Conservation (phyloP, 2,113 vertebrate species). For the Callithrix jacchus region DNA sequence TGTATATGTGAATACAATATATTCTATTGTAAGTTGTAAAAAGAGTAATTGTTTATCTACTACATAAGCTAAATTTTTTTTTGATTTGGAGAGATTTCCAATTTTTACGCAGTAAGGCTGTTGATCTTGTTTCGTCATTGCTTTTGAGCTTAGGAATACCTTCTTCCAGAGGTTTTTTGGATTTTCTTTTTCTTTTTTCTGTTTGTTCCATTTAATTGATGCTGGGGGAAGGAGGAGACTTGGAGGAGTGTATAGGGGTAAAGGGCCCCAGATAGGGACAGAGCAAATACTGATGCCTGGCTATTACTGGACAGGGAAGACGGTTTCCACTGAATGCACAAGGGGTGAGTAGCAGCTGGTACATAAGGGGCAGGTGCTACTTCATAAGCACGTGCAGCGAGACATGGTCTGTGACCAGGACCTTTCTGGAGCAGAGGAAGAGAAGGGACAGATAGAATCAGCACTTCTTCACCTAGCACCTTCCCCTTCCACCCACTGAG, state of each 20-base stretch:
- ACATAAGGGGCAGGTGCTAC: conserved; percentile 90
- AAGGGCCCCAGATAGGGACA: background rate
- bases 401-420: conserved; percentile 90
- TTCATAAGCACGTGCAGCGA: conserved; percentile 92
- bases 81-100: background rate
- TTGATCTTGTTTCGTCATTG: background rate
- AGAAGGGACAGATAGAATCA: background rate
- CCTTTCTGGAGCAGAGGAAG: conserved; percentile 84
- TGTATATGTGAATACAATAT: background rate
- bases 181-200: background rate
- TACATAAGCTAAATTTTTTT: background rate
- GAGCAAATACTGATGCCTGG: background rate
- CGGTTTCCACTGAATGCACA: conserved; percentile 92
- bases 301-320: conserved; percentile 84
- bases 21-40: background rate
- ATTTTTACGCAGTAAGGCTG: background rate
- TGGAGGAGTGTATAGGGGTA: background rate
- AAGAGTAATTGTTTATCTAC: background rate
- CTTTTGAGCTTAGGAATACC: background rate
- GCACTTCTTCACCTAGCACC: background rate
- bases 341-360: conserved; percentile 91
- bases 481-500: background rate
- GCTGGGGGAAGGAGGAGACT: background rate
- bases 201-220: conserved; percentile 69
- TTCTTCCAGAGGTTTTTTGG: background rate